Conservation (phyloP, 2,888 invertebrate species). For the Omphaloscelis lunosa region DNA sequence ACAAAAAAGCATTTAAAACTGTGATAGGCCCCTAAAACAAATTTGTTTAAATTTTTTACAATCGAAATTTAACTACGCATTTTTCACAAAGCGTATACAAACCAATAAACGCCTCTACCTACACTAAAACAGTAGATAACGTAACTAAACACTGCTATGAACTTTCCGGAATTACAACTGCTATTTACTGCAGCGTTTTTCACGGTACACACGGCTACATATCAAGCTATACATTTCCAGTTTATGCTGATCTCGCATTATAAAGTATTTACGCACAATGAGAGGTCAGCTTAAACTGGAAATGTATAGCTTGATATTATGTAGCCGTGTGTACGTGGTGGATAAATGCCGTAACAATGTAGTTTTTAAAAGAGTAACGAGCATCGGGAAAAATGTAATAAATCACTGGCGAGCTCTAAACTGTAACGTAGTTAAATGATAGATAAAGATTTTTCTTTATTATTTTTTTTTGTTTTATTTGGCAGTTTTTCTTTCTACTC, state of each 20-base stretch:
- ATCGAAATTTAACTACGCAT: not conserved
- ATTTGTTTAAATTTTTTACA: not conserved
- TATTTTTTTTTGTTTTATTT: too few relatives aligned
- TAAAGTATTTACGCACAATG: too few relatives aligned
- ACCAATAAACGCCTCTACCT: not conserved
- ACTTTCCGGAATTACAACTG: not conserved
- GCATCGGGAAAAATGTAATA: not conserved
- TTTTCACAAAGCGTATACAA: not conserved
- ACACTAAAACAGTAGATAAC: not conserved
- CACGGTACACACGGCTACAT: not conserved
- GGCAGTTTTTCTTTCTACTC: not conserved
- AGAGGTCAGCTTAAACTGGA: too few relatives aligned
- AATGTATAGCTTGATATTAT: too few relatives aligned
- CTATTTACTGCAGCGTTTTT: conserved; percentile 7
- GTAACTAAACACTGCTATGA: conserved; percentile 8
- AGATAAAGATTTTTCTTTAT: too few relatives aligned
- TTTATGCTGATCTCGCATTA: too few relatives aligned
- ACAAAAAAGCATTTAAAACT: not conserved
- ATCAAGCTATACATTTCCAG: too few relatives aligned
- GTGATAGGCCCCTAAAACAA: not conserved
- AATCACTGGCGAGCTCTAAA: conserved; percentile 1
- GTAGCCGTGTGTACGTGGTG: not conserved
- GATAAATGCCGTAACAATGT: conserved; percentile 7
- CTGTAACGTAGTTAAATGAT: not conserved
- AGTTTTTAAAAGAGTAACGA: conserved; percentile 18